Evolutionary conservation across 2,113 vertebrate genomes (phyloP).

Genomic region (Microcebus jonahi): DNA sequence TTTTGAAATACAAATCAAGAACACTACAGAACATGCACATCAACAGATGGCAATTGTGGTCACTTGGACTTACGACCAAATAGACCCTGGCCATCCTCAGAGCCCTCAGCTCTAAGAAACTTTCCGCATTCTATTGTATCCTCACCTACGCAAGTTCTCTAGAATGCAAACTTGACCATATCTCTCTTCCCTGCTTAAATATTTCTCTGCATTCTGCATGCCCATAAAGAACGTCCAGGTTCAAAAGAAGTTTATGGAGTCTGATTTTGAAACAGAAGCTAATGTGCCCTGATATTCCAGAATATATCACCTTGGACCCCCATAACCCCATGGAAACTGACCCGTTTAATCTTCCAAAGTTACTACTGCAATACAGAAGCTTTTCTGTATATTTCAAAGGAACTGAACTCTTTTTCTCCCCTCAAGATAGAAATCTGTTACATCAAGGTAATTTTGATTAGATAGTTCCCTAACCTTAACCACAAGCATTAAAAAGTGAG

Average conservation of each 20-base stretch:
- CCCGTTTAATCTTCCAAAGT: not conserved
- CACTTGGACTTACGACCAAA: not conserved
- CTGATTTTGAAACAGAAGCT: not conserved
- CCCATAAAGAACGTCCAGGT: not conserved
- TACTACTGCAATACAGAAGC: not conserved
- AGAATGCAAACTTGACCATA: not conserved
- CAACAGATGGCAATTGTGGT: not conserved
- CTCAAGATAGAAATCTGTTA: not conserved
- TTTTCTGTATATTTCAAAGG: not conserved
- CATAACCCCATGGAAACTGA: not conserved
- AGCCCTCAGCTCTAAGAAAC: not conserved
- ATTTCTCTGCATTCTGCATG: not conserved
- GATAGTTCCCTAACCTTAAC: not conserved
- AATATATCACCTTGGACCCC: not conserved
- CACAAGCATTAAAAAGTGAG: not conserved
- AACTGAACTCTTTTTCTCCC: not conserved
- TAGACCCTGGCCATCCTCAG: no score
- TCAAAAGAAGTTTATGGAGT: not conserved
- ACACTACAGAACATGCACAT: not conserved
- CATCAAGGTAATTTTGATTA: not conserved
- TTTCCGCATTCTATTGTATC: no score
- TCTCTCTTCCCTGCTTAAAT: not conserved
- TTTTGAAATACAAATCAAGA: not conserved
- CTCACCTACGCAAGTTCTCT: not conserved
- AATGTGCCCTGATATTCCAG: not conserved